Conservation (phyloP, 2,797 vertebrate genomes). For the Rhinoraja longicauda region DNA sequence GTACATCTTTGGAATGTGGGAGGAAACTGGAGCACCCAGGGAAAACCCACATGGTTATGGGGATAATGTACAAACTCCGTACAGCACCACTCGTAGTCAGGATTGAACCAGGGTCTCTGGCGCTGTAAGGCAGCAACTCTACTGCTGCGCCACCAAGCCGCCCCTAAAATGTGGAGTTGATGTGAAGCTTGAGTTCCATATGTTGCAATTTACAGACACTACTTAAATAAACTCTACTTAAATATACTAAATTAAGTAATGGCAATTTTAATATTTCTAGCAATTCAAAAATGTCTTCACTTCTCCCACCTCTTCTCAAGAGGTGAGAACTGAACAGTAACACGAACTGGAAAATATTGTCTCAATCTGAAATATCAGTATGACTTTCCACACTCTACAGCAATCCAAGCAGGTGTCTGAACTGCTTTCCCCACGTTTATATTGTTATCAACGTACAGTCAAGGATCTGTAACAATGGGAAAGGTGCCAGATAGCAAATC, state of each 20-base stretch:
- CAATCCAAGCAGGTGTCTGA: background rate
- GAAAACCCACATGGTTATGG: too few relatives aligned
- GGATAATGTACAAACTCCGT: too few relatives aligned
- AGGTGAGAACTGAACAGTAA: too few relatives aligned
- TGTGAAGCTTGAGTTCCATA: background rate
- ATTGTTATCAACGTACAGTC: background rate
- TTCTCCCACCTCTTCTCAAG: background rate
- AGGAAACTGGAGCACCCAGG: too few relatives aligned
- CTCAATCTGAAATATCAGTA: background rate
- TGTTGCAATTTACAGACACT: background rate
- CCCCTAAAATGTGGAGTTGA: background rate
- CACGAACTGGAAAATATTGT: background rate
- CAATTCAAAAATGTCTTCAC: background rate
- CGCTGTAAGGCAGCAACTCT: too few relatives aligned
- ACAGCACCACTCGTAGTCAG: too few relatives aligned
- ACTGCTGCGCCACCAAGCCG: too few relatives aligned
- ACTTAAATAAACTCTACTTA: background rate
- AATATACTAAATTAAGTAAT: background rate
- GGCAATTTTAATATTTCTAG: background rate
- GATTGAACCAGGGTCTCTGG: too few relatives aligned
- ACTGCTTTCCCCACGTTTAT: background rate
- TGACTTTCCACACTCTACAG: background rate
- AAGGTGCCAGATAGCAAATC: too few relatives aligned
- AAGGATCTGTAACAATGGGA: background rate
- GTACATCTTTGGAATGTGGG: too few relatives aligned